Conservation (phyloP, 2,888 invertebrate species). For the Drosophila stalkeri region DNA sequence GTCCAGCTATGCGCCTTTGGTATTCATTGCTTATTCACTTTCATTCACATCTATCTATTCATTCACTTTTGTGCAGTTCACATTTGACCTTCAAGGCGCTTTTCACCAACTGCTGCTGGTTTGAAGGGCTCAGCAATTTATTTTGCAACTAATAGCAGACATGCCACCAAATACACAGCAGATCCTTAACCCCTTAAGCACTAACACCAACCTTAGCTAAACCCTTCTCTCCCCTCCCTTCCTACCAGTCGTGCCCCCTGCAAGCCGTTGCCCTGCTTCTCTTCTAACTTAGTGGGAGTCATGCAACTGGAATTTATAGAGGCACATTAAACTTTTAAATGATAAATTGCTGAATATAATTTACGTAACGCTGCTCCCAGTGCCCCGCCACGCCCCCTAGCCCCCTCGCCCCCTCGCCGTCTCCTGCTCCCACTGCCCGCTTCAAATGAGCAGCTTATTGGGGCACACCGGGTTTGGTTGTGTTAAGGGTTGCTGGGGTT, state of each 20-base stretch:
- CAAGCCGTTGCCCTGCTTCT: neutral
- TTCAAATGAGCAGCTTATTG: constrained; percentile 11
- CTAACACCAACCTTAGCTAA: neutral
- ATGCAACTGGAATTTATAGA: constrained; percentile 79
- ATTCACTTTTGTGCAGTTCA: constrained; percentile 39
- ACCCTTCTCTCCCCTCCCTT: neutral
- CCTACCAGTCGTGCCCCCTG: neutral
- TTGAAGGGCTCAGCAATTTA: constrained; percentile 57
- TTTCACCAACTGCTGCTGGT: constrained; percentile 7
- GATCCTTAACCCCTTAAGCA: neutral
- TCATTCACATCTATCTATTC: constrained; percentile 1
- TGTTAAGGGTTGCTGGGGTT: constrained; percentile 16
- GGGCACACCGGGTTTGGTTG: neutral
- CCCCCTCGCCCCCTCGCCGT: neutral
- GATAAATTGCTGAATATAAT: constrained; percentile 80
- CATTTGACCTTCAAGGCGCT: constrained; percentile 58
- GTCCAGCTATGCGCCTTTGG: neutral
- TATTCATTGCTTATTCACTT: constrained; percentile 8
- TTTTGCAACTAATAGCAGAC: constrained; percentile 69
- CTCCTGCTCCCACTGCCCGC: neutral
- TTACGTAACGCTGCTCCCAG: constrained; percentile 54
- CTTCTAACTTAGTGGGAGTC: constrained; percentile 56
- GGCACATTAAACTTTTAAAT: constrained; percentile 81
- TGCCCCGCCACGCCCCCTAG: neutral
- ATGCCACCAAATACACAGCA: constrained; percentile 15